phyloP scores from a whole-genome alignment of 2,888 invertebrate genomes.

The Dendrolimus houi region DNA sequence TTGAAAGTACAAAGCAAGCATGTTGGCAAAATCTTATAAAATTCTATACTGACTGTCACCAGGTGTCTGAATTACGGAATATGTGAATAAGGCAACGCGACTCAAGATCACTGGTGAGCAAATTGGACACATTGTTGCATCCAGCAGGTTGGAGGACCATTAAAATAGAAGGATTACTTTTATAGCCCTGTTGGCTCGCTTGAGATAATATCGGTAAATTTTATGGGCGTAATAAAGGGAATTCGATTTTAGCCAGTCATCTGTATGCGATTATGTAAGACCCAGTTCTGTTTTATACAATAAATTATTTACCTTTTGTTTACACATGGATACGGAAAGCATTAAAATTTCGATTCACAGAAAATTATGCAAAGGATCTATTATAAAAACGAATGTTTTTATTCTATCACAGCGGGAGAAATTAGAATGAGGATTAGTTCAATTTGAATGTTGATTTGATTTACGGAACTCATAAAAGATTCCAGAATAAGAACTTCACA shows the following conservation, averaged over 20 bases:
- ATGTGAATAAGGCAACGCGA: neutral
- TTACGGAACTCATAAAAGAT: constrained; percentile 57
- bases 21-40: too few species aligned
- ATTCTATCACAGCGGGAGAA: too few species aligned
- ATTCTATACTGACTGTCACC: too few species aligned
- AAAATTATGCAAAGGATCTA: too few species aligned
- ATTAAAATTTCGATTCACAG: too few species aligned
- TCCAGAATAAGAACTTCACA: constrained; percentile 60
- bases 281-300: constrained; percentile 21
- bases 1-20: too few species aligned
- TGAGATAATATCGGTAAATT: constrained; percentile 73
- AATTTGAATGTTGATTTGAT: constrained; percentile 52
- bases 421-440: constrained; percentile 13
- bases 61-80: neutral
- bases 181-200: constrained; percentile 64
- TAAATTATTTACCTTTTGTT: constrained; percentile 25
- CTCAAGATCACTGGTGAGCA: constrained; percentile 22
- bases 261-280: constrained; percentile 59
- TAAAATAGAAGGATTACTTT: constrained; percentile 73
- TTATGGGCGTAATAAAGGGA: constrained; percentile 70
- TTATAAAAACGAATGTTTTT: too few species aligned
- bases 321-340: neutral
- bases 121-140: constrained; percentile 65
- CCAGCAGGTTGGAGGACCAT: constrained; percentile 65
- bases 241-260: constrained; percentile 70